A percentile compares a stretch with the other conserved stretches of the same genome.
phyloP scores from a whole-genome alignment of 2,113 vertebrate genomes.

The Dendropsophus ebraccatus region DNA sequence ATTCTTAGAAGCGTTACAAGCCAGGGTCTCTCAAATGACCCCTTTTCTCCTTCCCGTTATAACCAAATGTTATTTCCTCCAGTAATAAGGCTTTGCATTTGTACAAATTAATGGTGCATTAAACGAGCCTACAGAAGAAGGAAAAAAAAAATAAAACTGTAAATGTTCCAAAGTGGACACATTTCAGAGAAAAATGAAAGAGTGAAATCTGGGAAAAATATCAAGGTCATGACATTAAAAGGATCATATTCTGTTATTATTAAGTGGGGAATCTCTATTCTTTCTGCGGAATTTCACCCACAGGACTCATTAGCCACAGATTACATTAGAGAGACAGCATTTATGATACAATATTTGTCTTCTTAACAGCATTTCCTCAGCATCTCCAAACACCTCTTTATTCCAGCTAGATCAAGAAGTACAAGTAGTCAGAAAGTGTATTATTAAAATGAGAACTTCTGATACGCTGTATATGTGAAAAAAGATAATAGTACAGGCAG shows the following conservation, averaged over 20 bases:
- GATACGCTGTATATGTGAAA: too few relatives aligned
- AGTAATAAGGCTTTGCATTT: conserved; percentile 44
- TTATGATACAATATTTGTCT: conserved; percentile 44
- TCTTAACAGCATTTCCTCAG: not conserved
- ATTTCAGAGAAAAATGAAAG: conserved; percentile 32
- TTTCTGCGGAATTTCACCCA: not conserved
- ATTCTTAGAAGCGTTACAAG: conserved; percentile 28
- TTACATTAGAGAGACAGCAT: conserved; percentile 10
- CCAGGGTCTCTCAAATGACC: conserved; percentile 38
- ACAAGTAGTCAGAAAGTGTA: not conserved
- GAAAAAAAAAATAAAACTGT: conserved; percentile 18
- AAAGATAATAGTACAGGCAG: not conserved
- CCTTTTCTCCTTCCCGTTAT: conserved; percentile 40
- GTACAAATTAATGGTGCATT: conserved; percentile 49
- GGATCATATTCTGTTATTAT: conserved; percentile 35
- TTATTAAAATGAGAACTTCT: not conserved
- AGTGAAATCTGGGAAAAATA: not conserved
- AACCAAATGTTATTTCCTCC: conserved; percentile 41
- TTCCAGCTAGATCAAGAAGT: not conserved
- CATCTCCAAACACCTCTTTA: not conserved
- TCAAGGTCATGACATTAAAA: conserved; percentile 44
- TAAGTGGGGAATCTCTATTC: conserved; percentile 13
- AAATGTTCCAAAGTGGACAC: conserved; percentile 27
- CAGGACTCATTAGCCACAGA: conserved; percentile 11
- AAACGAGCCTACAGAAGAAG: conserved; percentile 35